Conservation (phyloP, 2,113 vertebrate species). For the Sporophila hypoxantha region DNA sequence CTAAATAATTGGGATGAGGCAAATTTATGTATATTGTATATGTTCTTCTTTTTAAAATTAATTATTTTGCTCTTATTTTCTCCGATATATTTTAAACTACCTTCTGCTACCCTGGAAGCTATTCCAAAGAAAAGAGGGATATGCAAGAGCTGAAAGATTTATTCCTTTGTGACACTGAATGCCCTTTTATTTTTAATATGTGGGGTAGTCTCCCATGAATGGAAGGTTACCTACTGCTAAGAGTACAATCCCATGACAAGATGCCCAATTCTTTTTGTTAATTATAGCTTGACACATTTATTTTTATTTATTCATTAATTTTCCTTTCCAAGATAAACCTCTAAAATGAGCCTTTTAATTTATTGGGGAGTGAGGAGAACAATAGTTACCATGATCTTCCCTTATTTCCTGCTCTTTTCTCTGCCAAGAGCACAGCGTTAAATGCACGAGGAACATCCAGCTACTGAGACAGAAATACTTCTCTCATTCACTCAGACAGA, state of each 20-base stretch:
- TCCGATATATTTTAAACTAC: not conserved
- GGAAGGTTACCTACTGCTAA: slow-evolving; percentile 51
- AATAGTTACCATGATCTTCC: slow-evolving; percentile 34
- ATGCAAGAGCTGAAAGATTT: slow-evolving; percentile 9
- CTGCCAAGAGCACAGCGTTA: not conserved
- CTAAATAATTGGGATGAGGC: slow-evolving; percentile 58
- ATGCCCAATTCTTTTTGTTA: slow-evolving; percentile 50
- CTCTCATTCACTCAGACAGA: not conserved
- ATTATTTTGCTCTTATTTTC: slow-evolving; percentile 42
- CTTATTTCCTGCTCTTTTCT: slow-evolving; percentile 37
- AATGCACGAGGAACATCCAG: not conserved
- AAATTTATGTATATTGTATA: slow-evolving; percentile 33
- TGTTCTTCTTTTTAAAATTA: slow-evolving; percentile 19
- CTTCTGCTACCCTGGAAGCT: not conserved
- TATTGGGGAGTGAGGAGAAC: slow-evolving; percentile 31
- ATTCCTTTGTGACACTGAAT: slow-evolving; percentile 34
- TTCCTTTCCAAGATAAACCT: slow-evolving; percentile 23
- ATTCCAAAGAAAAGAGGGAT: not conserved
- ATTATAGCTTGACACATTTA: slow-evolving; percentile 63
- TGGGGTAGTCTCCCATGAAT: not conserved
- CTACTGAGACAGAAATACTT: not conserved
- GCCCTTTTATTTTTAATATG: slow-evolving; percentile 50
- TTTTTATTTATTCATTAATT: slow-evolving; percentile 68
- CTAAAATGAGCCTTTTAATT: slow-evolving; percentile 58
- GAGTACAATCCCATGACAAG: slow-evolving; percentile 42